A percentile compares a stretch with the other conserved stretches of the same genome.
Conservation (phyloP, 2,113 vertebrate species). For the Poecile atricapillus region DNA sequence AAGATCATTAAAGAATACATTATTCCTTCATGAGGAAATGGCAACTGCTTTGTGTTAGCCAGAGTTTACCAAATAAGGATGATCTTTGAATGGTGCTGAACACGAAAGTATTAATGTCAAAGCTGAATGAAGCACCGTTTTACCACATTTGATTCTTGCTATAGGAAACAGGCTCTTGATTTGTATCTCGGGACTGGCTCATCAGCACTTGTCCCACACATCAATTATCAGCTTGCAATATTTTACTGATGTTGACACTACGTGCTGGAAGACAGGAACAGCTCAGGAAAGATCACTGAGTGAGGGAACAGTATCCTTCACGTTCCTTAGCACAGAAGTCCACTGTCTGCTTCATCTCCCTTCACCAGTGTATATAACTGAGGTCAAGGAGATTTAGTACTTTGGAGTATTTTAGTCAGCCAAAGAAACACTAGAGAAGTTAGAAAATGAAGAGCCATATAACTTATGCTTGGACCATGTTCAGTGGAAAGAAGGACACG, state of each 20-base stretch:
- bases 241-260: background rate
- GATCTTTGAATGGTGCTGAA: background rate
- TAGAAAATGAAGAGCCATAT: background rate
- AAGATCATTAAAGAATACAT: background rate
- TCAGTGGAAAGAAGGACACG: background rate
- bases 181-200: background rate
- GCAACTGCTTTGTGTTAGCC: background rate
- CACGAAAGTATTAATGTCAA: background rate
- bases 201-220: background rate
- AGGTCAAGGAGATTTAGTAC: background rate
- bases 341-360: background rate
- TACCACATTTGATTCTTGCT: background rate
- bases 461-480: background rate
- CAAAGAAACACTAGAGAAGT: background rate
- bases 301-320: background rate
- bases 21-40: background rate
- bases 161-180: background rate
- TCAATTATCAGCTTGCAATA: background rate
- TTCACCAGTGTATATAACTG: background rate
- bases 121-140: background rate
- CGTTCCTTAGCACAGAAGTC: background rate
- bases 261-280: background rate
- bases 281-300: background rate
- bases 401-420: background rate
- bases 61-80: background rate